Evolutionary conservation across 2,113 vertebrate species (phyloP).

Genomic region (Myiopsitta monachus): DNA sequence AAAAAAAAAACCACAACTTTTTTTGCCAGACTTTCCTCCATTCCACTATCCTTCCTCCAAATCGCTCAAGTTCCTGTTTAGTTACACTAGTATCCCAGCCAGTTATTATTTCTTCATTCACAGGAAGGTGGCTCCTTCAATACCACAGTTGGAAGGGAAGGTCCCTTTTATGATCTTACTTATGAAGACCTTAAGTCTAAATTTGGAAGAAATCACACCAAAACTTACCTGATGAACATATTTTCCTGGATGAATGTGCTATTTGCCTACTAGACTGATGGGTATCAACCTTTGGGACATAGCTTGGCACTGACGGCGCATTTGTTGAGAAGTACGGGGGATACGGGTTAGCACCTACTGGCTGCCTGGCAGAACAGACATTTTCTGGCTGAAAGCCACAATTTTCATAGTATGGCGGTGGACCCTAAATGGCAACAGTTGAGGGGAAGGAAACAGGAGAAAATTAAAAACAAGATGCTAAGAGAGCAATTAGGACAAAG

Average conservation of each 20-base stretch:
- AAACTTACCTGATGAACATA: slow-evolving; percentile 63
- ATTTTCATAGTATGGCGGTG: slow-evolving; percentile 72
- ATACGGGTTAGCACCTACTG: neutral
- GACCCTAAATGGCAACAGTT: neutral
- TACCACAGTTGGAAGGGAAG: neutral
- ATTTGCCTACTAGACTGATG: neutral
- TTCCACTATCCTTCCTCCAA: neutral
- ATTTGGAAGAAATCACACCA: neutral
- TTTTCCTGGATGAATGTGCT: neutral
- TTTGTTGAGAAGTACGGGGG: neutral
- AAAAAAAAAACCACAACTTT: neutral
- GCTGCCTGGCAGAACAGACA: neutral
- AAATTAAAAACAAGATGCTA: neutral
- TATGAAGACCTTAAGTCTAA: accelerated
- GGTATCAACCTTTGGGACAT: slow-evolving; percentile 32
- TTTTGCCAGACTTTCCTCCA: neutral
- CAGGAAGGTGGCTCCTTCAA: neutral
- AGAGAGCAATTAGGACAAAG: neutral
- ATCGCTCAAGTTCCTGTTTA: neutral
- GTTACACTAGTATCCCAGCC: neutral
- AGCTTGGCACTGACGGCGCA: slow-evolving; percentile 55
- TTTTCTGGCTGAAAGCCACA: slow-evolving; percentile 71
- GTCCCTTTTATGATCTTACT: neutral
- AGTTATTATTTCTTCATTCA: neutral
- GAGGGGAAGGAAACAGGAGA: neutral